Evolutionary conservation across 2,113 vertebrate species (phyloP), one percentile per base, ranked within the genome.

Genomic region (Peromyscus leucopus): DNA sequence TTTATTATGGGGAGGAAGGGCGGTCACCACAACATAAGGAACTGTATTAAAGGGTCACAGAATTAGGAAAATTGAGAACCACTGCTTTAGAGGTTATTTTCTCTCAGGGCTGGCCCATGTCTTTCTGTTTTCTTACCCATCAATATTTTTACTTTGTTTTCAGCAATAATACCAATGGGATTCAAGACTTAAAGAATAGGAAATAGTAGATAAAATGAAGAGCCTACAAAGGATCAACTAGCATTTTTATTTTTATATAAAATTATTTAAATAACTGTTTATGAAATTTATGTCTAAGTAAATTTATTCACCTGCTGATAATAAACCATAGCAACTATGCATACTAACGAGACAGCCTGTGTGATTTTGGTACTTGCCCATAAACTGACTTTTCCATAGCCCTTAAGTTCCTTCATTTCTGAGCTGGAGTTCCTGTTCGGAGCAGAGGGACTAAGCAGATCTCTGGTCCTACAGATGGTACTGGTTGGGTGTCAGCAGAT

Each of bases 401-500:
- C 28, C 65, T 89, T 51, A 51, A 67, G 39, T 91, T 91, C 51
- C 67, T 95, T 94, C 76, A 26, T 31, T 93, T n/a, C 72, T 93
- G 51, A 95, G 59, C 88, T 90, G 71, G 96, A 46, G n/a, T 80
- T 97, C 95, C 87, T 94, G 71, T 92, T 95, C 92, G 80, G 59
- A 94, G 13, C 48, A 71, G 71, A 97, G 94, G 63, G 63, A 85
- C 86, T 19, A 36, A 67, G 89, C 90, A 82, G 85, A 89, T 97
- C 97, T 93, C n/a, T 51, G n/a, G 86, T 89, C 93, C 93, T 97
- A 39, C 96, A 97, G 96, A 97, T 97, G 96, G 95, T 97, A 51
- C 63, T 91, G 80, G 93, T 86, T 95, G 82, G 65, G 63, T 93
- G 65, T 76, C 85, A 88, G 78, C 97, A 96, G 93, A 93, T 94